A percentile compares a stretch with the other conserved stretches of the same genome.
Evolutionary conservation across 2,888 invertebrate species (phyloP).

Genomic region (Dastarcus helophoroides): DNA sequence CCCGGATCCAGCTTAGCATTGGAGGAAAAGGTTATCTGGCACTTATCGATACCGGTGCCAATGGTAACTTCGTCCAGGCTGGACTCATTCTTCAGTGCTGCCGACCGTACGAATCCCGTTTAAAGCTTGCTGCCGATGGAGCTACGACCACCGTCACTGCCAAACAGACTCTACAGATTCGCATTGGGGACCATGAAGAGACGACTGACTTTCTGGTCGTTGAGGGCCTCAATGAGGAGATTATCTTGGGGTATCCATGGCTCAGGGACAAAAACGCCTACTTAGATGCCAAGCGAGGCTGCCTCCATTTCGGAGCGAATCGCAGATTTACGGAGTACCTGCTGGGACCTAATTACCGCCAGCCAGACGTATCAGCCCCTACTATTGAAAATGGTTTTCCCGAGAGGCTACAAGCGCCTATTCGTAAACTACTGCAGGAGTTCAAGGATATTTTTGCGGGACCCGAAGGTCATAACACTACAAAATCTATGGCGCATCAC

Average conservation of each 20-base stretch:
- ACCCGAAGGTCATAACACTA: neutral
- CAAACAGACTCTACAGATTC: neutral
- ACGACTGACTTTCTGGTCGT: neutral
- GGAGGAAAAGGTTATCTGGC: neutral
- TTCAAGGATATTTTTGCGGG: neutral
- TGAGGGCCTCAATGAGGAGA: neutral
- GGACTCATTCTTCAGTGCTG: no score
- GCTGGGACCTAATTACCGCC: neutral
- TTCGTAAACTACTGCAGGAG: neutral
- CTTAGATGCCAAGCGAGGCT: neutral
- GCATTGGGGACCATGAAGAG: neutral
- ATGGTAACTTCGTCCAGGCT: no score
- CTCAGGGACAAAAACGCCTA: neutral
- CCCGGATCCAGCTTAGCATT: neutral
- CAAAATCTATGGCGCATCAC: no score
- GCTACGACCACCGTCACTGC: neutral
- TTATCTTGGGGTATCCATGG: neutral
- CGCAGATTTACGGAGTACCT: neutral
- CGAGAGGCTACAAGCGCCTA: no score
- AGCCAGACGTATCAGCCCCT: neutral
- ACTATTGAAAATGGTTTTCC: no score
- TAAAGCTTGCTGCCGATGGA: no score
- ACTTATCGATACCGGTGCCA: neutral
- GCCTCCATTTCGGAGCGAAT: neutral
- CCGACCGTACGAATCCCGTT: no score